These are phyloP conservation scores for Urocynchramus pylzowi DNA, from an alignment of 2,113 vertebrate genomes.

Conservation along the genomic window DNA sequence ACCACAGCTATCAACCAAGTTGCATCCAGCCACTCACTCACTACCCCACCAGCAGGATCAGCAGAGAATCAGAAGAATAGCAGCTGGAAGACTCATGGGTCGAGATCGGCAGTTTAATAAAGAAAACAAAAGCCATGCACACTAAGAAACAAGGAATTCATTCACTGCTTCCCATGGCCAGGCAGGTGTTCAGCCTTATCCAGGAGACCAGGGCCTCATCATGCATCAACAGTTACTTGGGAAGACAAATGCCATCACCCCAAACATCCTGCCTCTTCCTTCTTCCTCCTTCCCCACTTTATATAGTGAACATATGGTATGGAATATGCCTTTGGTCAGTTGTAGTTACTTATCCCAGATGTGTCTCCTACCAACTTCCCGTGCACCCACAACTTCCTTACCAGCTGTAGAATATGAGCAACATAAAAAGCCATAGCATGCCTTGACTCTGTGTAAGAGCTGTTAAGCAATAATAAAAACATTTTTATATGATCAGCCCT, in stretches of 20 bases:
- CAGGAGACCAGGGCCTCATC: background rate
- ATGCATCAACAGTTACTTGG: too few relatives aligned
- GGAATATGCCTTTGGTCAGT: background rate
- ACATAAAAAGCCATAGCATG: background rate
- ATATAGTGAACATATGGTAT: background rate
- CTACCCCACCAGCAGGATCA: background rate
- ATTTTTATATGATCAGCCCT: background rate
- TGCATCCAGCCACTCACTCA: rapidly evolving
- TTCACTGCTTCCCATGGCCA: background rate
- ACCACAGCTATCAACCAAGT: background rate
- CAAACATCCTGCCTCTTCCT: background rate
- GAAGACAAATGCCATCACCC: background rate
- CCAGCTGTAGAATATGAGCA: background rate
- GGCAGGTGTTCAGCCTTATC: background rate
- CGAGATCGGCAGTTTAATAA: background rate
- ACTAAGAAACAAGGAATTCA: background rate
- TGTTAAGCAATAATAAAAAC: background rate
- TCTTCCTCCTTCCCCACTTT: background rate
- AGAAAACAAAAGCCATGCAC: background rate
- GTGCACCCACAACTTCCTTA: background rate
- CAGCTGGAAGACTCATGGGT: background rate
- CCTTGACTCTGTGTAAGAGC: background rate
- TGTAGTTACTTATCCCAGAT: background rate
- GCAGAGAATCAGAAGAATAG: background rate
- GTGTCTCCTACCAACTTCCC: background rate